Conservation (phyloP, 2,113 vertebrate species). For the Saccopteryx bilineata region DNA sequence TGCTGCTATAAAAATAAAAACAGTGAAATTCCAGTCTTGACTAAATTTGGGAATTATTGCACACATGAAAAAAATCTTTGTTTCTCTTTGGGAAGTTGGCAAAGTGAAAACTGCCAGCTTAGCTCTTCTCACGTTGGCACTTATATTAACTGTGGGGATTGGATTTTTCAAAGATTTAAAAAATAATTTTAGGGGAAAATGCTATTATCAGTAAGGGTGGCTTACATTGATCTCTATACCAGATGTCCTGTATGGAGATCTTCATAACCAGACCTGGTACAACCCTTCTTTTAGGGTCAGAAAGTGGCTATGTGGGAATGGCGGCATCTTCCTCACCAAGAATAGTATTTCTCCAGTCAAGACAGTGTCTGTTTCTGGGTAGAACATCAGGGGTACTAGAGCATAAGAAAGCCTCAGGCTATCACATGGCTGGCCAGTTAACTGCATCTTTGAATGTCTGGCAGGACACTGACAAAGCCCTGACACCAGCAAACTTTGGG, state of each 20-base stretch:
- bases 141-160: slow-evolving; percentile 29
- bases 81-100: slow-evolving; percentile 60
- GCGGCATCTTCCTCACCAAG: not conserved
- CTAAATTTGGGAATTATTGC: slow-evolving; percentile 74
- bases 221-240: slow-evolving; percentile 1
- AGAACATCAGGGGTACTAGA: not conserved
- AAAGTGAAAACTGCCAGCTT: slow-evolving; percentile 43
- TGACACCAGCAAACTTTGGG: not conserved
- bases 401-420: not conserved
- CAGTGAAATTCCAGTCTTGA: slow-evolving; percentile 73
- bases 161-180: slow-evolving; percentile 32
- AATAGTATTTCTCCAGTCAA: not conserved
- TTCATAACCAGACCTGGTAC: not conserved
- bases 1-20: slow-evolving; percentile 72
- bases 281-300: not conserved
- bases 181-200: not conserved
- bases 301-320: not conserved
- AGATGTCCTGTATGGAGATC: not conserved
- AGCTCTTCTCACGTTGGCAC: slow-evolving; percentile 27
- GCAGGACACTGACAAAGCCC: not conserved
- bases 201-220: not conserved
- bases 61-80: slow-evolving; percentile 62
- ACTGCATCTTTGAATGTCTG: not conserved
- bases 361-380: not conserved
- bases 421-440: not conserved